These are phyloP conservation scores for Leucania comma DNA, from an alignment of 2,888 invertebrate genomes.

Conservation along the genomic window DNA sequence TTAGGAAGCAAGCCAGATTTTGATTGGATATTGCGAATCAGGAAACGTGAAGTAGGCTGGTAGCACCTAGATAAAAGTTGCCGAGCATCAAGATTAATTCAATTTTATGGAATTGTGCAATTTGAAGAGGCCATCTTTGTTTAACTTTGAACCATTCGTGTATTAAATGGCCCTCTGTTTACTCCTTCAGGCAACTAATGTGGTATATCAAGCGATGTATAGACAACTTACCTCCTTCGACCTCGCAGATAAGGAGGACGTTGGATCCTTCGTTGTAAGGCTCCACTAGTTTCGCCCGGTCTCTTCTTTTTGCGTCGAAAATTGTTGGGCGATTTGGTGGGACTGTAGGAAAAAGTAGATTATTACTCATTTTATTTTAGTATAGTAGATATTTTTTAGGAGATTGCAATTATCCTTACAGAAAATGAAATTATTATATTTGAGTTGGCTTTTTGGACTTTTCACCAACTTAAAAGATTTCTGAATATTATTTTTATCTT, in stretches of 20 bases:
- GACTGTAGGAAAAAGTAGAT: conserved; percentile 90
- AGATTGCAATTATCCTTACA: too few relatives aligned
- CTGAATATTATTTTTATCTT: not conserved
- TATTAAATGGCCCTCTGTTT: not conserved
- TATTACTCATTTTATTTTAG: too few relatives aligned
- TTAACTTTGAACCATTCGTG: not conserved
- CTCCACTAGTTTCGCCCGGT: conserved; percentile 94
- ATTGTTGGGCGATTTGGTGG: conserved; percentile 96
- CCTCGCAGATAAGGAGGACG: conserved; percentile 95
- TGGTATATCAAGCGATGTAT: too few relatives aligned
- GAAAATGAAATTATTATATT: not conserved
- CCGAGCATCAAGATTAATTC: not conserved
- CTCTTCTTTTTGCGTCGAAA: conserved; percentile 94
- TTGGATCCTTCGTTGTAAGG: conserved; percentile 97
- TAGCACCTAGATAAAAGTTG: not conserved
- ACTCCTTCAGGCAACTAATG: not conserved
- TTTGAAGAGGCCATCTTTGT: too few relatives aligned
- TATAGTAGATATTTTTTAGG: too few relatives aligned
- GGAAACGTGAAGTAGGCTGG: not conserved
- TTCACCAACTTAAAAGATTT: not conserved
- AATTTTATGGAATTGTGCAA: too few relatives aligned
- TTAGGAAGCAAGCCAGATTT: not conserved
- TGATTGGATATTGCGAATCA: not conserved
- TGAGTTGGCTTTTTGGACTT: not conserved
- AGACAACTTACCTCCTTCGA: conserved; percentile 93